A percentile compares a stretch with the other conserved stretches of the same genome.
Evolutionary conservation across 2,113 vertebrate genomes (phyloP).

Genomic region (Zosterops hypoxanthus): DNA sequence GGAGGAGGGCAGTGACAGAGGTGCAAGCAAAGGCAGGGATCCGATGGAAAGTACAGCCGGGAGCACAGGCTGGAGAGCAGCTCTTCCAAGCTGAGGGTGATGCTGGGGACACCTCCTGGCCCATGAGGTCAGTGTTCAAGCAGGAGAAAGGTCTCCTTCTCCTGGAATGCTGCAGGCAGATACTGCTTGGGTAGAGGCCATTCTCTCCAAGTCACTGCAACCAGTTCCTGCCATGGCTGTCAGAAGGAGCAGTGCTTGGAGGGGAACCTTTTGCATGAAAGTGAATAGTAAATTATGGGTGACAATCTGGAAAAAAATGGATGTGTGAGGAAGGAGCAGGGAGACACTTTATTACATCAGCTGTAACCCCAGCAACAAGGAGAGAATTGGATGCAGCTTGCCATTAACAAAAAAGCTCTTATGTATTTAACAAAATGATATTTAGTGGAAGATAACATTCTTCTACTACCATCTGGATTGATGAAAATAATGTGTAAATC

Average conservation of each 20-base stretch:
- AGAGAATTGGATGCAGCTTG: slow-evolving; percentile 18
- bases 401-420: neutral
- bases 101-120: neutral
- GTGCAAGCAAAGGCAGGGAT: neutral
- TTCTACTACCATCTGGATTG: slow-evolving; percentile 1
- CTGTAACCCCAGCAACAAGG: neutral
- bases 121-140: too few species aligned
- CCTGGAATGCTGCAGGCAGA: neutral
- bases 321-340: neutral
- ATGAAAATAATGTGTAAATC: neutral
- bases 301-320: neutral
- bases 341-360: neutral
- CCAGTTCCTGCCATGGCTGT: neutral
- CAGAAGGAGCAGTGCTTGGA: neutral
- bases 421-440: neutral
- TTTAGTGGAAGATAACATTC: neutral
- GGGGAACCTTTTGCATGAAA: neutral
- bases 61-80: neutral
- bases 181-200: rapidly evolving
- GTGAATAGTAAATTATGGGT: neutral
- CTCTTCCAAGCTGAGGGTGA: neutral
- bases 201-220: neutral
- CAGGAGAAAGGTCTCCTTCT: neutral
- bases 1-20: neutral
- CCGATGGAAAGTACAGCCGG: neutral